Evolutionary conservation across 1,140 invertebrate species (phyloP).

Genomic region (Vanessa atalanta): DNA sequence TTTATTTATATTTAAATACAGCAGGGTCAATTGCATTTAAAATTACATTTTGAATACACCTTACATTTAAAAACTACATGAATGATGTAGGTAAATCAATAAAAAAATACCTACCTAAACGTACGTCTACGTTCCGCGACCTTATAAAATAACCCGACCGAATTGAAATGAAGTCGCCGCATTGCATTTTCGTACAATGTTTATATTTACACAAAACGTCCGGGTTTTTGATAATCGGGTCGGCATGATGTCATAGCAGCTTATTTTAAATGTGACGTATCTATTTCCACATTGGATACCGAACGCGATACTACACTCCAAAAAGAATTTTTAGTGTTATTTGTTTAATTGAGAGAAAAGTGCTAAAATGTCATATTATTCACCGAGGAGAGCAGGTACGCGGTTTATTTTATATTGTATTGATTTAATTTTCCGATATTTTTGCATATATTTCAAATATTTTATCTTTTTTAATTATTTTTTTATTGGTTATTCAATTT

Average conservation of each 20-base stretch:
- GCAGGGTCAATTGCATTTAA: too few species aligned
- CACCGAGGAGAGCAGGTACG: constrained; percentile 59
- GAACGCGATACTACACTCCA: constrained; percentile 36
- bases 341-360: constrained; percentile 28
- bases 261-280: constrained; percentile 77
- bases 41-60: background rate
- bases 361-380: constrained; percentile 61
- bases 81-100: constrained; percentile 44
- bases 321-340: constrained; percentile 13
- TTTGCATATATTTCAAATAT: background rate
- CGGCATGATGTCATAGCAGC: constrained; percentile 69
- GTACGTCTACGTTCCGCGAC: constrained; percentile 37
- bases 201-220: constrained; percentile 48
- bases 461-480: background rate
- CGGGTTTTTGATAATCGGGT: constrained; percentile 61
- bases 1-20: too few species aligned
- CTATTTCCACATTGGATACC: constrained; percentile 60
- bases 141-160: constrained; percentile 52
- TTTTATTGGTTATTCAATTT: background rate
- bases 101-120: constrained; percentile 37
- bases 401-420: constrained; percentile 45
- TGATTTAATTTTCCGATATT: background rate
- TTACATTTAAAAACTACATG: background rate
- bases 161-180: constrained; percentile 41
- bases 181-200: constrained; percentile 36